Evolutionary conservation across 2,888 invertebrate genomes (phyloP).

Genomic region (Seira musarum): DNA sequence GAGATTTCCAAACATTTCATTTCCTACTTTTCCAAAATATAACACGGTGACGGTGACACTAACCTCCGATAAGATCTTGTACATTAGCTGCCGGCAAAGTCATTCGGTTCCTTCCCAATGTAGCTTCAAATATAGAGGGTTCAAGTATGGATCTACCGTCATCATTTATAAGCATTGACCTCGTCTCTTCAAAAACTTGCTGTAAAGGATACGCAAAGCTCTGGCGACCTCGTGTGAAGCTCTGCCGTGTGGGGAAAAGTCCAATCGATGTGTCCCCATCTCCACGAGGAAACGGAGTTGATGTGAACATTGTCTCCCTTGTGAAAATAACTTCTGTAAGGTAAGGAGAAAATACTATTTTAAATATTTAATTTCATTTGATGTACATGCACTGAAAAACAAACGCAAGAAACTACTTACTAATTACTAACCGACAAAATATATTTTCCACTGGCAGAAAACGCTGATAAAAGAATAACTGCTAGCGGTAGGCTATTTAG

Average conservation of each 20-base stretch:
- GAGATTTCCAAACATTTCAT: background rate
- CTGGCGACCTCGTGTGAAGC: slow-evolving; percentile 12
- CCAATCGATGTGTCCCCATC: background rate
- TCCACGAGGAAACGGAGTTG: slow-evolving; percentile 28
- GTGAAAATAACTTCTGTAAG: too few species aligned
- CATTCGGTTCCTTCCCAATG: slow-evolving; percentile 6
- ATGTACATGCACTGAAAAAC: too few species aligned
- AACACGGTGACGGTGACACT: too few species aligned
- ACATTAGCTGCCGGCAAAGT: background rate
- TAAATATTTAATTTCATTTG: too few species aligned
- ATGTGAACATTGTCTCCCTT: slow-evolving; percentile 30
- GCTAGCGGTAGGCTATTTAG: too few species aligned
- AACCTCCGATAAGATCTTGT: slow-evolving; percentile 26
- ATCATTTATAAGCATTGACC: slow-evolving; percentile 28
- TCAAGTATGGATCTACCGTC: slow-evolving; percentile 14
- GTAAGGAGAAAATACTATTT: too few species aligned
- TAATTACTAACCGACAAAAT: too few species aligned
- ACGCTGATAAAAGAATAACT: too few species aligned
- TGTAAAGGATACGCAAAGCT: slow-evolving; percentile 33
- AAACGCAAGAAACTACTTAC: too few species aligned
- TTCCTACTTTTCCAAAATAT: too few species aligned
- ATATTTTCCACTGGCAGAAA: too few species aligned
- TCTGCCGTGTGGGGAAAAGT: background rate
- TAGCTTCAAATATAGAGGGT: slow-evolving; percentile 30
- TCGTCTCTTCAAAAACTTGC: slow-evolving; percentile 44